phyloP scores from a whole-genome alignment of 2,113 vertebrate species.

The Cyprinodon variegatus region DNA sequence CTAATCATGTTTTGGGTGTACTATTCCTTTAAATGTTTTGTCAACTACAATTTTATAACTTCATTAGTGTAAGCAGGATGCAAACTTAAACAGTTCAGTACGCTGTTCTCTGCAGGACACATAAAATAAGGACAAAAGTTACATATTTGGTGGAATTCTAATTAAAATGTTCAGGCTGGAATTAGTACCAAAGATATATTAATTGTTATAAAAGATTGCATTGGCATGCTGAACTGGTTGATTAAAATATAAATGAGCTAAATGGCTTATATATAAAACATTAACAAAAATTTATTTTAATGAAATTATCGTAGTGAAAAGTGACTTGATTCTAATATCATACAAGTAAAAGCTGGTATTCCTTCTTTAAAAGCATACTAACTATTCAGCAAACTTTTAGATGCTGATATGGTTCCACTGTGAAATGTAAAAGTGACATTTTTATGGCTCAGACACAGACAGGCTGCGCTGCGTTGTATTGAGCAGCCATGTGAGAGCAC shows the following conservation, averaged over 20 bases:
- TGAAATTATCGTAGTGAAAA: neutral
- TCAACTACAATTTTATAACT: too few species aligned
- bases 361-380: neutral
- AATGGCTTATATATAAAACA: neutral
- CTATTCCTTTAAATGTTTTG: too few species aligned
- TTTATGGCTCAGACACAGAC: conserved; percentile 10
- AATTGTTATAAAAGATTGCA: neutral
- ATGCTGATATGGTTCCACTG: neutral
- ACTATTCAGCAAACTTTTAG: neutral
- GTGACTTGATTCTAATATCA: neutral
- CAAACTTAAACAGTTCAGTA: too few species aligned
- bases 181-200: neutral
- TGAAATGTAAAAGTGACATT: neutral
- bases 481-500: conserved; percentile 12
- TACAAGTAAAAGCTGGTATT: neutral
- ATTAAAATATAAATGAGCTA: neutral
- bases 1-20: too few species aligned
- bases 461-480: neutral
- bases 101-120: neutral
- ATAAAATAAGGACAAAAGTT: neutral
- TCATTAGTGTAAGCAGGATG: too few species aligned
- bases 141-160: neutral
- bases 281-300: neutral
- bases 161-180: neutral
- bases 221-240: neutral